phyloP scores from a whole-genome alignment of 2,888 invertebrate species.

The Nemurella pictetii region DNA sequence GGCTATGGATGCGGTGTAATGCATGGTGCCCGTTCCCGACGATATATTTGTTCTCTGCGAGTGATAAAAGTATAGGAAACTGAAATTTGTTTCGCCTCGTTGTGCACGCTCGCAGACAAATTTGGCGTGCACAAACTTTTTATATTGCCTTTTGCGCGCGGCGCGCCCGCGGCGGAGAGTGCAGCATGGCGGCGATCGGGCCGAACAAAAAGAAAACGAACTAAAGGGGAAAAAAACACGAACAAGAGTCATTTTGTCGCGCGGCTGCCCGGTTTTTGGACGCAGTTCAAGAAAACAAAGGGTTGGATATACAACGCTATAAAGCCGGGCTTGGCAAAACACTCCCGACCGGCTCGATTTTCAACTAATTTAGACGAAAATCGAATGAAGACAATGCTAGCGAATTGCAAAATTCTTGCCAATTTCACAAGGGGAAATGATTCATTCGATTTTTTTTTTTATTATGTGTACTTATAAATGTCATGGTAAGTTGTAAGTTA shows the following conservation, averaged over 20 bases:
- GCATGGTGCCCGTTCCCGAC: too few relatives aligned
- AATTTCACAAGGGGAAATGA: neutral
- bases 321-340: neutral
- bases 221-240: neutral
- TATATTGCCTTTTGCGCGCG: neutral
- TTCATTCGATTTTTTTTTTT: too few relatives aligned
- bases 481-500: too few relatives aligned
- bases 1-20: too few relatives aligned
- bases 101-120: constrained; percentile 5
- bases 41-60: neutral
- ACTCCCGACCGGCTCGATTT: neutral
- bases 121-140: constrained; percentile 19
- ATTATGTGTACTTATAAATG: too few relatives aligned
- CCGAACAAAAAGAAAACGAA: neutral
- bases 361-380: neutral
- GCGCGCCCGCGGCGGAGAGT: neutral
- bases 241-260: neutral
- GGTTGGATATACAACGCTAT: neutral
- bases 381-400: neutral
- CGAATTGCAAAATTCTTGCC: neutral
- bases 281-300: constrained; percentile 1
- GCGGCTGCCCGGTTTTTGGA: neutral
- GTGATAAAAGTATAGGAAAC: neutral
- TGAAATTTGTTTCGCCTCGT: neutral
- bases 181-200: neutral